A percentile compares a stretch with the other conserved stretches of the same genome.
phyloP scores from a whole-genome alignment of 2,113 vertebrate genomes.

The Cyprinus carpio region DNA sequence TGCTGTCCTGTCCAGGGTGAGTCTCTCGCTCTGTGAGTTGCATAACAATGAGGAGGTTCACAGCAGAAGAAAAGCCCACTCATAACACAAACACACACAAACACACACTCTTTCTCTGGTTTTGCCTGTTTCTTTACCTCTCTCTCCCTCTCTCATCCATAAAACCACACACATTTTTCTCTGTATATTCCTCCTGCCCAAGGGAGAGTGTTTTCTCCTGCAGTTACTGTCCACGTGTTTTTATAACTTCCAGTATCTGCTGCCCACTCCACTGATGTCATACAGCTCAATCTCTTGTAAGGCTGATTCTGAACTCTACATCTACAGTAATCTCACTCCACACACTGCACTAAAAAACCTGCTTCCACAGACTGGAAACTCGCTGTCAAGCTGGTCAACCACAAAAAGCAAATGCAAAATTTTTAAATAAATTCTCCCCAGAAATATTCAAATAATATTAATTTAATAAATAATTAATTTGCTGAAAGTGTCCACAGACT shows the following conservation, averaged over 20 bases:
- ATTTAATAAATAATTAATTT: too few relatives aligned
- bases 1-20: conserved; percentile 60
- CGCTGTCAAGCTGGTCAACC: background rate
- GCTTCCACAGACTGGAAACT: background rate
- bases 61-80: conserved; percentile 60
- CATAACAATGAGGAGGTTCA: conserved; percentile 60
- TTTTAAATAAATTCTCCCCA: too few relatives aligned
- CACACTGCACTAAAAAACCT: background rate
- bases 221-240: conserved; percentile 51
- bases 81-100: conserved; percentile 45
- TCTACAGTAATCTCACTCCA: conserved; percentile 17
- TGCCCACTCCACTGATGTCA: conserved; percentile 52
- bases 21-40: conserved; percentile 60
- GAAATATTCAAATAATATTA: too few relatives aligned
- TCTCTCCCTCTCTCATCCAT: conserved; percentile 30
- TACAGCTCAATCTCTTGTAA: conserved; percentile 30
- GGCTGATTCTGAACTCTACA: conserved; percentile 19
- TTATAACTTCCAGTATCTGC: conserved; percentile 53
- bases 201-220: conserved; percentile 54
- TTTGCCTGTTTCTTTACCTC: conserved; percentile 43
- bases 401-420: background rate
- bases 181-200: conserved; percentile 46
- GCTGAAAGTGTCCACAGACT: too few relatives aligned
- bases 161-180: conserved; percentile 39
- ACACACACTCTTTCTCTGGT: conserved; percentile 42